Percentiles rank a stretch among this genome's conserved stretches.
Evolutionary conservation across 2,797 vertebrate genomes (phyloP).

Genomic region (Myotis daubentonii): DNA sequence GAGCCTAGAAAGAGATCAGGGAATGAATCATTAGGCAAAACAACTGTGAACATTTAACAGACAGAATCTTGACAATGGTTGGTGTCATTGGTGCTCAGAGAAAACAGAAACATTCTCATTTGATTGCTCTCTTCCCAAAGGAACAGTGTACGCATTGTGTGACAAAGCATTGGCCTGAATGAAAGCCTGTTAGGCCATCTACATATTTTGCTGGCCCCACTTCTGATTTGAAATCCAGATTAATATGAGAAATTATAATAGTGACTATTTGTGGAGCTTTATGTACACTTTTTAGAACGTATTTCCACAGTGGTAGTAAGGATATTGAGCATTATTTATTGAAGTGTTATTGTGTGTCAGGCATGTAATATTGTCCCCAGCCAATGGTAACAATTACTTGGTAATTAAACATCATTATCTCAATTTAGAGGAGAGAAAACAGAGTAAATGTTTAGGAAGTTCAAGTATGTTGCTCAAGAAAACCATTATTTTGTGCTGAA

Average conservation of each 20-base stretch:
- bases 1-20: neutral
- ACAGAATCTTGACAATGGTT: neutral
- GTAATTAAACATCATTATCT: neutral
- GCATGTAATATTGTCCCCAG: neutral
- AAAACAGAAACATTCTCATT: neutral
- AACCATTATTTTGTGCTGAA: neutral
- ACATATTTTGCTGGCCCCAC: neutral
- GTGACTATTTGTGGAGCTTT: neutral
- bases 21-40: neutral
- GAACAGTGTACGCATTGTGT: neutral
- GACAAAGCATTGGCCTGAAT: neutral
- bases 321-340: neutral
- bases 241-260: neutral
- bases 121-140: neutral
- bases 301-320: neutral
- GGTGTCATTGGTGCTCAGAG: neutral
- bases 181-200: neutral
- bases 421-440: neutral
- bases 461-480: neutral
- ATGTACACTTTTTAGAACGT: neutral
- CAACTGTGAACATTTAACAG: neutral
- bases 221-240: slow-evolving; percentile 33
- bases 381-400: slow-evolving; percentile 5
- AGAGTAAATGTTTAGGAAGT: neutral
- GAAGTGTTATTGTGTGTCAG: neutral